These are phyloP conservation scores for Erannis defoliaria DNA, from an alignment of 2,888 invertebrate genomes.

Conservation along the genomic window DNA sequence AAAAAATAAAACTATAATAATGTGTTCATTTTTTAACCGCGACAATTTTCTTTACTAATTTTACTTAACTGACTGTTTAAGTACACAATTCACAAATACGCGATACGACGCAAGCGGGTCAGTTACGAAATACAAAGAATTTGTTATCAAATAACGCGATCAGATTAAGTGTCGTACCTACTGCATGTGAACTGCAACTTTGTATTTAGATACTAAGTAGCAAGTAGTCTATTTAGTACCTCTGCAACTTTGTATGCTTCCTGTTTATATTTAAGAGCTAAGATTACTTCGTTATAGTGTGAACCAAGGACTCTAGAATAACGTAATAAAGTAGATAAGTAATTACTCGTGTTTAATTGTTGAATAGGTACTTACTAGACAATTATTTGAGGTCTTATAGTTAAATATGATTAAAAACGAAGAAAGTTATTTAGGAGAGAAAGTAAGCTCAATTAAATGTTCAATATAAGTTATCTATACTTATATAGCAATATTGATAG, in stretches of 20 bases:
- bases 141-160: conserved; percentile 22
- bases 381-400: too few relatives aligned
- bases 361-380: background rate
- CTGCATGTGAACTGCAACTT: conserved; percentile 37
- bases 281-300: conserved; percentile 32
- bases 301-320: conserved; percentile 9
- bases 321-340: conserved; percentile 20
- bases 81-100: conserved; percentile 23
- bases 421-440: too few relatives aligned
- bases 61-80: background rate
- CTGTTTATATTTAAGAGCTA: conserved; percentile 59
- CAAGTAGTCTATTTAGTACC: too few relatives aligned
- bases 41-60: too few relatives aligned
- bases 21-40: too few relatives aligned
- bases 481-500: too few relatives aligned
- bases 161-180: conserved; percentile 6
- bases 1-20: too few relatives aligned
- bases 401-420: too few relatives aligned
- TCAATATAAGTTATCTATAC: too few relatives aligned
- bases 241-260: conserved; percentile 53
- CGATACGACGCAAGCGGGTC: conserved; percentile 18
- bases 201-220: too few relatives aligned
- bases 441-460: too few relatives aligned
- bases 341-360: conserved; percentile 8
- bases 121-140: conserved; percentile 30